These are phyloP conservation scores for Scrobipalpa atriplicella DNA, from an alignment of 2,888 invertebrate genomes.

Conservation along the genomic window DNA sequence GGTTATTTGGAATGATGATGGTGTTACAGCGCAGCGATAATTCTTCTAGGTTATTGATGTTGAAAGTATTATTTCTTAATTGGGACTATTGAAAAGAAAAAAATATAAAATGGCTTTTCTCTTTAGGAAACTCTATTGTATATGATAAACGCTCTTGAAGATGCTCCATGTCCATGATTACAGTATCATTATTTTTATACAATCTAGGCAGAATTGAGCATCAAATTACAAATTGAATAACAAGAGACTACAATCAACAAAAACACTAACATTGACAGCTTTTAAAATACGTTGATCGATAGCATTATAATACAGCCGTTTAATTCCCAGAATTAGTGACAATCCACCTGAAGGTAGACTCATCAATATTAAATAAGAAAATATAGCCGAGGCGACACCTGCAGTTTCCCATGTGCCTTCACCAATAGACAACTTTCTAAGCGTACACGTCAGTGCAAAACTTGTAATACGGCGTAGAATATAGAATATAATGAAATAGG, in stretches of 20 bases:
- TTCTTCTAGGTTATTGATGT: too few species aligned
- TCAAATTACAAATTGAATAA: background rate
- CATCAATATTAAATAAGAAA: conserved; percentile 67
- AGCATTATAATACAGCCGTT: conserved; percentile 25
- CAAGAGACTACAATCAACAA: background rate
- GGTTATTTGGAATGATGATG: too few species aligned
- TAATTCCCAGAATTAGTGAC: conserved; percentile 31
- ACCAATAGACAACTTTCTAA: conserved; percentile 61
- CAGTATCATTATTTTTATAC: too few species aligned
- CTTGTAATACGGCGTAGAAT: conserved; percentile 49
- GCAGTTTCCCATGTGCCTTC: conserved; percentile 54
- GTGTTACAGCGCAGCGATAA: too few species aligned
- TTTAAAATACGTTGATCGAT: conserved; percentile 47
- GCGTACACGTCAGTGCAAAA: conserved; percentile 67
- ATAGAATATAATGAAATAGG: conserved; percentile 55
- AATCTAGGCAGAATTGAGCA: too few species aligned
- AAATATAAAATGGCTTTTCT: too few species aligned
- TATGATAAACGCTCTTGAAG: too few species aligned
- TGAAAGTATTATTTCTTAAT: too few species aligned
- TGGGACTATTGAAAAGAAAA: too few species aligned
- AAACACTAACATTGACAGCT: conserved; percentile 49
- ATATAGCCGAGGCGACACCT: conserved; percentile 57
- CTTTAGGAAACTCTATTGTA: too few species aligned
- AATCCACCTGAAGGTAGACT: conserved; percentile 41
- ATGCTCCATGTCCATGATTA: too few species aligned